phyloP scores from a whole-genome alignment of 2,888 invertebrate genomes.

The Brachyopa scutellaris region DNA sequence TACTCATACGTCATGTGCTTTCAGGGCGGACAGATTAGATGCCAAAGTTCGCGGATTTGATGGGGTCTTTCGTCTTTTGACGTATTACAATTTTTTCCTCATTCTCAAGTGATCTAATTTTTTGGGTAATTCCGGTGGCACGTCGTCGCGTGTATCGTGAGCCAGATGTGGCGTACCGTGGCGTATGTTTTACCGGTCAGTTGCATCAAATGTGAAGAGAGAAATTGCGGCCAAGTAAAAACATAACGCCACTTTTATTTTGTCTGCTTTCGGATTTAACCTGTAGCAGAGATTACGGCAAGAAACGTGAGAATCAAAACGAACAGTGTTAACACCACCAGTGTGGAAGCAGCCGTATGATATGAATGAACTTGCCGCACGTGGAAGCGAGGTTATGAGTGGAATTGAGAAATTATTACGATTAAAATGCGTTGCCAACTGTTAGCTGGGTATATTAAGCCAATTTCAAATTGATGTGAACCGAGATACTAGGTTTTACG shows the following conservation, averaged over 20 bases:
- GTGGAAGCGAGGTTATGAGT: conserved; percentile 32
- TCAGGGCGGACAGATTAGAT: conserved; percentile 14
- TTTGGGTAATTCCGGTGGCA: conserved; percentile 5
- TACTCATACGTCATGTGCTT: conserved; percentile 11
- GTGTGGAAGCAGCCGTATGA: neutral
- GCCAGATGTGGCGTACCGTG: neutral
- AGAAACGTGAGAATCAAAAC: conserved; percentile 36
- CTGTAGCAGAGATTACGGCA: conserved; percentile 21
- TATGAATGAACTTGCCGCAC: conserved; percentile 42
- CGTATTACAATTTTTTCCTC: neutral
- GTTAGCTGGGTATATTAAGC: conserved; percentile 23
- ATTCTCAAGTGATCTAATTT: neutral
- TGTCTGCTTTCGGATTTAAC: neutral
- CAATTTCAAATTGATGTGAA: conserved; percentile 22
- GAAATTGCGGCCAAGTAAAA: conserved; percentile 21
- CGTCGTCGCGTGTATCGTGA: neutral
- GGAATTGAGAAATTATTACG: conserved; percentile 37
- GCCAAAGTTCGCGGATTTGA: neutral
- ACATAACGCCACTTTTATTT: neutral
- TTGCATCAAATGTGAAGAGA: conserved; percentile 31
- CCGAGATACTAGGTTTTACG: conserved; percentile 30
- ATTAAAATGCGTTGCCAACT: conserved; percentile 32
- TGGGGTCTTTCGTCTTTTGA: neutral
- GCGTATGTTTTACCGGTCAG: conserved; percentile 12
- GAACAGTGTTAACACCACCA: conserved; percentile 1